These are phyloP conservation scores for Falco biarmicus DNA, from an alignment of 2,797 vertebrate species.

Conservation along the genomic window DNA sequence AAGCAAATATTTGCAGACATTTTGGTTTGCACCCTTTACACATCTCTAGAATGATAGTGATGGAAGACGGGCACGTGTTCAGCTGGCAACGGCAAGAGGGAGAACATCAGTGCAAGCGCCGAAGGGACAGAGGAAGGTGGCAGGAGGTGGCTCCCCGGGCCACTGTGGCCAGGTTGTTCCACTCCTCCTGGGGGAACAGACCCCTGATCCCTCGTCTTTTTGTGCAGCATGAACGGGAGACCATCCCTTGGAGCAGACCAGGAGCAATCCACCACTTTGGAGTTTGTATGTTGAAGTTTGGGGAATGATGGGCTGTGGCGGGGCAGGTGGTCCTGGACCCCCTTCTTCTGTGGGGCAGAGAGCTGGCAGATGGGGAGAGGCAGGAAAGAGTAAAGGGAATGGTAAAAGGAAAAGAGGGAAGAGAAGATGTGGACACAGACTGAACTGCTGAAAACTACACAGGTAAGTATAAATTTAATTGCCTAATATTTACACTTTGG, in stretches of 20 bases:
- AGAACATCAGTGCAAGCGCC: fast-evolving
- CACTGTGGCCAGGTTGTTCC: fast-evolving
- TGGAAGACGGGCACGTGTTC: background rate
- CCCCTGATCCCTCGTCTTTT: background rate
- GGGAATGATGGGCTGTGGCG: fast-evolving
- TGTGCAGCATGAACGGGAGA: fast-evolving
- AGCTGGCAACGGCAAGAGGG: fast-evolving
- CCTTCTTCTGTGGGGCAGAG: background rate
- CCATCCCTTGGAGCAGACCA: fast-evolving
- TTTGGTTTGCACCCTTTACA: slow-evolving; percentile 20
- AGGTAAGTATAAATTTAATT: background rate
- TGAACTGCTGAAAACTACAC: background rate
- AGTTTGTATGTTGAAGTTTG: fast-evolving
- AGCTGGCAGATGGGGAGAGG: background rate
- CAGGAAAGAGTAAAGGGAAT: background rate
- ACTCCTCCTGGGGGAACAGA: background rate
- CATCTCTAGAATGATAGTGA: background rate
- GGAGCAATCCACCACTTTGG: background rate
- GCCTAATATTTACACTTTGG: background rate
- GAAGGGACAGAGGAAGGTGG: background rate
- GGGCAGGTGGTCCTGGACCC: background rate
- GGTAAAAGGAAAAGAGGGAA: background rate
- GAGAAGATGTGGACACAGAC: too few species aligned
- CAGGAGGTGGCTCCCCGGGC: background rate
- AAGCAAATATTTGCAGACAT: slow-evolving; percentile 53